phyloP scores from a whole-genome alignment of 2,888 invertebrate genomes.

The Camponotus fellah region DNA sequence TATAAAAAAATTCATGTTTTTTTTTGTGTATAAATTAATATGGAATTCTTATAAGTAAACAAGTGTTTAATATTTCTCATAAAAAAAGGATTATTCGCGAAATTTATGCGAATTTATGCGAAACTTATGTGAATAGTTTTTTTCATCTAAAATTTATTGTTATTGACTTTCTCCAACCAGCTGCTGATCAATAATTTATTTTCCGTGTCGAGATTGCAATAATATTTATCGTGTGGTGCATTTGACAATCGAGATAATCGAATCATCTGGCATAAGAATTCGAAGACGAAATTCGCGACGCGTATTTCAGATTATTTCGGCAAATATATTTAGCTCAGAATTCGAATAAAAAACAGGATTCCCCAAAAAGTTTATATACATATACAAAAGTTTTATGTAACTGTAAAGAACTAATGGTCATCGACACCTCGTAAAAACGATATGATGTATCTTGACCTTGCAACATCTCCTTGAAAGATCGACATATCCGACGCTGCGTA shows the following conservation, averaged over 20 bases:
- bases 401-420: neutral
- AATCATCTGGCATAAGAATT: neutral
- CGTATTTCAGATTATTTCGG: neutral
- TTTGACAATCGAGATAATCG: neutral
- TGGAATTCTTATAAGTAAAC: neutral
- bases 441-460: constrained; percentile 11
- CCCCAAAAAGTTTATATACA: no score
- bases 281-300: neutral
- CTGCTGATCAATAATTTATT: neutral
- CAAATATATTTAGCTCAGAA: neutral
- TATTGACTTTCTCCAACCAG: neutral
- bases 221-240: neutral
- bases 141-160: no score
- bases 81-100: neutral
- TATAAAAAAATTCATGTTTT: neutral
- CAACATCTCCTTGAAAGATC: constrained; percentile 29
- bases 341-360: neutral
- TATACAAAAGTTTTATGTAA: neutral
- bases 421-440: constrained; percentile 2
- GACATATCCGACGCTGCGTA: neutral
- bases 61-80: neutral
- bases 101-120: no score
- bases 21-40: neutral
- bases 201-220: neutral
- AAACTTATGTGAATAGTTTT: neutral